These are phyloP conservation scores for Meteorus sp. DNA, from an alignment of 1,140 invertebrate genomes.

Conservation along the genomic window DNA sequence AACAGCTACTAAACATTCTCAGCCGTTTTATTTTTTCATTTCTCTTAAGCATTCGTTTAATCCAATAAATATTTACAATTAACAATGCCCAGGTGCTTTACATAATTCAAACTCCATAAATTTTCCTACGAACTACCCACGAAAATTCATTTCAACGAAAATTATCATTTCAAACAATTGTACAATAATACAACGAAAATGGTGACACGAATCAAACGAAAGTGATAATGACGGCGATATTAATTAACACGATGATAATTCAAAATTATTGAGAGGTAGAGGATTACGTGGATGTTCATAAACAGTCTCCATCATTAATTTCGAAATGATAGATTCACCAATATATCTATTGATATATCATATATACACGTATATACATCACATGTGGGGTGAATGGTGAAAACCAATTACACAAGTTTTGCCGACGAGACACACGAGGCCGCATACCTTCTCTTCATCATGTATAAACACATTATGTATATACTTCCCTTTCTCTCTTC, in stretches of 20 bases:
- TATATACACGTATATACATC: too few relatives aligned
- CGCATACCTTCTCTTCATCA: slow-evolving; percentile 29
- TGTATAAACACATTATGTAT: too few relatives aligned
- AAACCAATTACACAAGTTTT: slow-evolving; percentile 22
- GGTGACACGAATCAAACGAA: not conserved
- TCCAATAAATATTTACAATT: too few relatives aligned
- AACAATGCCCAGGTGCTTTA: too few relatives aligned
- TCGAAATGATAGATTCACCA: slow-evolving; percentile 8
- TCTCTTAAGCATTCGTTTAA: too few relatives aligned
- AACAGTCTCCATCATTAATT: too few relatives aligned
- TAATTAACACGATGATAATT: too few relatives aligned
- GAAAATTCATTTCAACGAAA: not conserved
- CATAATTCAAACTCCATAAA: too few relatives aligned
- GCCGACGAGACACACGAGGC: slow-evolving; percentile 9
- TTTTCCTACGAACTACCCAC: not conserved
- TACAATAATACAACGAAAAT: not conserved
- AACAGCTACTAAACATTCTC: not conserved
- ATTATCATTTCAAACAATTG: not conserved
- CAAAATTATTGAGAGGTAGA: too few relatives aligned
- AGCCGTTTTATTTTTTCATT: slow-evolving; percentile 1
- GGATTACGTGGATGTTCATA: too few relatives aligned
- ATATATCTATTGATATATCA: too few relatives aligned
- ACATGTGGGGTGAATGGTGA: not conserved
- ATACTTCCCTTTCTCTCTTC: too few relatives aligned
- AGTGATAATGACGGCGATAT: slow-evolving; percentile 3